A percentile compares a stretch with the other conserved stretches of the same genome.
phyloP scores from a whole-genome alignment of 1,140 invertebrate genomes.

The Leptinotarsa texana region DNA sequence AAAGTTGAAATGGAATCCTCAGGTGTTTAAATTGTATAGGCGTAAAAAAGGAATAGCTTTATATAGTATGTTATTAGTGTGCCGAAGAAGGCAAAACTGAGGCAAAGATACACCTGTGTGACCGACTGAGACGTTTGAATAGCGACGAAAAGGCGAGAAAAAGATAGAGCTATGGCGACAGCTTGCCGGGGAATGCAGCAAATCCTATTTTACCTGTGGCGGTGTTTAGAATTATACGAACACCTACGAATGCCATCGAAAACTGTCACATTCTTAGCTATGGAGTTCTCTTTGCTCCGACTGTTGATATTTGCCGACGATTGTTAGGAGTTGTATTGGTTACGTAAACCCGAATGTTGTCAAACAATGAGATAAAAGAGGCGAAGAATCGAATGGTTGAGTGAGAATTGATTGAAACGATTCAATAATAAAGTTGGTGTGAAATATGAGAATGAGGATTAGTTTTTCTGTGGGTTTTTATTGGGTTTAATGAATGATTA shows the following conservation, averaged over 20 bases:
- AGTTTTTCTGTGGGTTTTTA: not conserved
- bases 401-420: not conserved
- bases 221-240: constrained; percentile 27
- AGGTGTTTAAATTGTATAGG: constrained; percentile 42
- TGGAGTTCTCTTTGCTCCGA: not conserved
- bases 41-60: constrained; percentile 44
- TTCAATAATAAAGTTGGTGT: constrained; percentile 2
- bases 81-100: constrained; percentile 43
- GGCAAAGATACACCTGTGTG: constrained; percentile 41
- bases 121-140: constrained; percentile 23
- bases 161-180: constrained; percentile 44
- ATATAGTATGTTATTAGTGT: constrained; percentile 44
- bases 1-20: constrained; percentile 36
- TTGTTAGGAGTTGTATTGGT: constrained; percentile 13
- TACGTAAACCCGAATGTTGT: constrained; percentile 27
- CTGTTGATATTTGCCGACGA: constrained; percentile 30
- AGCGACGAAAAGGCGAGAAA: constrained; percentile 25
- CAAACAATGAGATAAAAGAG: constrained; percentile 26
- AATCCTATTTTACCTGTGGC: constrained; percentile 50
- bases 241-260: constrained; percentile 22
- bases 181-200: constrained; percentile 47
- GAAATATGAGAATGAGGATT: constrained; percentile 12
- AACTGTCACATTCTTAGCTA: constrained; percentile 26
- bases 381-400: constrained; percentile 5
- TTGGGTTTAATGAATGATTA: too few relatives aligned